Evolutionary conservation across 2,113 vertebrate genomes (phyloP), one percentile per base, ranked within the genome.

Genomic region (Eonycteris spelaea): DNA sequence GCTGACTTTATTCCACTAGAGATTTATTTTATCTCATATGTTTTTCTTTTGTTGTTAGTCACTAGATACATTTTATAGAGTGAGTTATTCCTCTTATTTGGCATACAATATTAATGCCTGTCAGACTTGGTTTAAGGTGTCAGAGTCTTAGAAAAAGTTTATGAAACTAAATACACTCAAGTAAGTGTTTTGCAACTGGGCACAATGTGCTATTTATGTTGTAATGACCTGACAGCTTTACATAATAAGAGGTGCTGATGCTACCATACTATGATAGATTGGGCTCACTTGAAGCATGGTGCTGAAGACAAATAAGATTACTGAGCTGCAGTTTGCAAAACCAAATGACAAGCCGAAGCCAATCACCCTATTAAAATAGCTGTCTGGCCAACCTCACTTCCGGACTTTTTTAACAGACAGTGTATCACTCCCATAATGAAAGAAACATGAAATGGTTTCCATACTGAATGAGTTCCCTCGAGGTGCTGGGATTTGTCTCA

Each of bases 401-500:
- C 96, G 68, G 96, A 87, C 87, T 98, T 98, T 98, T 98, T 98
- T 98, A 98, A 98, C 97, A 98, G 93, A 95, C 93, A 90, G 65
- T 91, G 71, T 97, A 98, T 98, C 82, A 97, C 97, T 94, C 97
- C 74, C 61, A 93, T 98, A 98, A 98, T 98, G 97, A 98, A 98
- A 98, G 96, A 98, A 98, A 98, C 96, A 98, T 97, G 86, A 98
- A 98, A 98, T 98, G 40, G 91, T 98, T 98, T 98, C 97, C 93
- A 97, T 97, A 87, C 86, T 13, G 98, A 98, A 98, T 96, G 93
- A 97, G 78, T 48, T 98, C 98, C 97, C 97, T 73, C 68, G 96
- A 98, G 98, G 97, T 97, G 94, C 96, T 95, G 94, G 97, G 97
- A 98, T 98, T 98, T 98, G 97, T 98, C 98, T 98, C 97, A 98